Evolutionary conservation across 1,140 invertebrate genomes (phyloP).

Genomic region (Batillaria attramentaria): DNA sequence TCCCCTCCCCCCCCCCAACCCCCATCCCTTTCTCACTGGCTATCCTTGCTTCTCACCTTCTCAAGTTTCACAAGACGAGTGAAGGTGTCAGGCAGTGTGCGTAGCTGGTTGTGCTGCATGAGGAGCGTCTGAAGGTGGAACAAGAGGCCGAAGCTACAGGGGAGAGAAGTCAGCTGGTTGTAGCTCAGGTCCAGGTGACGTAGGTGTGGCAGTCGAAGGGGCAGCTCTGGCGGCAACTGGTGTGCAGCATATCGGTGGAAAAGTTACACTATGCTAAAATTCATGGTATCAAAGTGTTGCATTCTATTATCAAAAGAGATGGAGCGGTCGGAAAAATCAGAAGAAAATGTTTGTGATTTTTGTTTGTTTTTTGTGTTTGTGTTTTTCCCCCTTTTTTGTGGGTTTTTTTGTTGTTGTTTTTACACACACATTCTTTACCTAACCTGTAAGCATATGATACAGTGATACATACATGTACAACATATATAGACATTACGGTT

Average conservation of each 20-base stretch:
- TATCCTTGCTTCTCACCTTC: background rate
- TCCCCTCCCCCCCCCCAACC: background rate
- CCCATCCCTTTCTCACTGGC: background rate
- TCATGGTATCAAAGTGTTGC: background rate
- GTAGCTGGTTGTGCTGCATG: slow-evolving; percentile 63
- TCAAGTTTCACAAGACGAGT: slow-evolving; percentile 65
- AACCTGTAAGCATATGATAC: no score
- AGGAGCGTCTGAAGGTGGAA: slow-evolving; percentile 68
- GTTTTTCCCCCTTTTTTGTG: background rate
- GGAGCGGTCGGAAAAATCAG: background rate
- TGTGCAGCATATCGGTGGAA: background rate
- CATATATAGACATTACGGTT: background rate
- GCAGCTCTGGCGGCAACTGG: slow-evolving; percentile 65
- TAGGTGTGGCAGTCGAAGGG: slow-evolving; percentile 69
- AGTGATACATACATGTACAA: background rate
- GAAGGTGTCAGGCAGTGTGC: slow-evolving; percentile 62
- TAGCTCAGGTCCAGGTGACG: slow-evolving; percentile 68
- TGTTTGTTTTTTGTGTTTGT: background rate
- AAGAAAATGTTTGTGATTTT: background rate
- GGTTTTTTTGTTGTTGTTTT: no score
- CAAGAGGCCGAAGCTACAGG: slow-evolving; percentile 69
- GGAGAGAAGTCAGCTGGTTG: slow-evolving; percentile 64
- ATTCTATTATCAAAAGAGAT: background rate
- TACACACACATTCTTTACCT: background rate
- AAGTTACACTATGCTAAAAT: background rate